Conservation (phyloP, 2,113 vertebrate genomes). For the Myocastor coypus region DNA sequence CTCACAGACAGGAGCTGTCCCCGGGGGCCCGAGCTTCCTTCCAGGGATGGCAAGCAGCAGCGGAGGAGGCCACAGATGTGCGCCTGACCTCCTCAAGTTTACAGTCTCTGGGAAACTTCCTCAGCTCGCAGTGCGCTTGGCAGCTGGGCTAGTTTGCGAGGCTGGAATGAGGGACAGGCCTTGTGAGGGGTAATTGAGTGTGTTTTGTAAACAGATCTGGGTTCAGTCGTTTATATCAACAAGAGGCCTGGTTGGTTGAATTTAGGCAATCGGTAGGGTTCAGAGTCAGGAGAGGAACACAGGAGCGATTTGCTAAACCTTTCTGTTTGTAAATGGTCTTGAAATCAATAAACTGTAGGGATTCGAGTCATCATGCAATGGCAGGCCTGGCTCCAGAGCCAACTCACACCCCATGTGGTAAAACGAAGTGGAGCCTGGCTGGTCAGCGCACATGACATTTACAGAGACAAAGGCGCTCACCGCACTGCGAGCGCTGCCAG, state of each 20-base stretch:
- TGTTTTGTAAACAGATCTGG: slow-evolving; percentile 20
- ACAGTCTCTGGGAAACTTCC: neutral
- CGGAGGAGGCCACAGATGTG: too few relatives aligned
- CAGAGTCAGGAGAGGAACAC: neutral
- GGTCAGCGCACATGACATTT: neutral
- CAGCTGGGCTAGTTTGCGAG: neutral
- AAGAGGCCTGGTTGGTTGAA: neutral
- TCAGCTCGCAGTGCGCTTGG: neutral
- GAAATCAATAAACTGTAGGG: slow-evolving; percentile 31
- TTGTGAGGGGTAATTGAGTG: slow-evolving; percentile 33
- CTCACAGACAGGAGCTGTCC: rapidly evolving
- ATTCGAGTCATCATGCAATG: neutral
- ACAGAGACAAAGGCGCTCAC: neutral
- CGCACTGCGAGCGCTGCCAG: rapidly evolving
- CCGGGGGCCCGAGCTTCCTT: rapidly evolving
- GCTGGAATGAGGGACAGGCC: neutral
- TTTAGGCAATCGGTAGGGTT: slow-evolving; percentile 15
- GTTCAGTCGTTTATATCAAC: slow-evolving; percentile 49
- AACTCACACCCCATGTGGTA: neutral
- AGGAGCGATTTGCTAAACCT: slow-evolving; percentile 54
- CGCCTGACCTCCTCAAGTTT: neutral
- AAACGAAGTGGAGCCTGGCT: neutral
- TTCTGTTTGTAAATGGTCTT: slow-evolving; percentile 54
- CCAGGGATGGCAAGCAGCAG: neutral
- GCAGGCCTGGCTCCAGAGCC: neutral